Base-by-base conservation (phyloP, 1,140 invertebrate species). In the Calephelis nemesis region DNA sequence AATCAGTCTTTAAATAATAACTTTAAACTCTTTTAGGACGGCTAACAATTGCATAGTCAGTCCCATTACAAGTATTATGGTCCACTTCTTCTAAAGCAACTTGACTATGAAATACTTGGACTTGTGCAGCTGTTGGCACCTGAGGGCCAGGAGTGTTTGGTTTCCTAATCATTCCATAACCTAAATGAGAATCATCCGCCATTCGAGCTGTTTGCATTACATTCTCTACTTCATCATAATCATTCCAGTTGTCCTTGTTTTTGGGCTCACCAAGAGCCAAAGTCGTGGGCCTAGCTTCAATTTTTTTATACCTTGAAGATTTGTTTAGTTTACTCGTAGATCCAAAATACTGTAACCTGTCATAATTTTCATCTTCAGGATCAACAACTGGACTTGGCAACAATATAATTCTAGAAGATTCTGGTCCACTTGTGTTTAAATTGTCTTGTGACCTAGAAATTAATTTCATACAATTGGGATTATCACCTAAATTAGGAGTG, bases 331-430 rank as follows among this genome's bases (percentile, higher is more conserved):
- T 96, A 70, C 93, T 94, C 45, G 93, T 93, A 0, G 96, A 95
- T 10, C 95, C 95, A 80, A 97, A 96, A 80, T 96, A 95, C 77
- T 96, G 95, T n/a, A 97, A 79, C 66, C 94, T 95, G 83, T 97
- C 96, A 82, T 97, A 97, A 76, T 94, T 94, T 40, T 92, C 87
- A 76, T 94, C 90, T 70, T 90, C 85, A 48, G 88, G 85, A 62
- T 91, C 90, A 54, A 90, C 81, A 62, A 83, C 78, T 40, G 87
- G 88, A 69, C 83, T 92, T 47, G 88, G 91, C 70, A 92, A 77
- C 30, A 92, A 80, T 30, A 92, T 92, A 52, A 92, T 91, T 74
- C 90, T 81, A 30, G 90, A 92, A 30, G 88, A 83, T 76, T 93
- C 81, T 74, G 88, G 77, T 49, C 88, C 86, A 74, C 80, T 79